These are phyloP conservation scores for Aix galericulata DNA, from an alignment of 2,113 vertebrate species.

Conservation along the genomic window DNA sequence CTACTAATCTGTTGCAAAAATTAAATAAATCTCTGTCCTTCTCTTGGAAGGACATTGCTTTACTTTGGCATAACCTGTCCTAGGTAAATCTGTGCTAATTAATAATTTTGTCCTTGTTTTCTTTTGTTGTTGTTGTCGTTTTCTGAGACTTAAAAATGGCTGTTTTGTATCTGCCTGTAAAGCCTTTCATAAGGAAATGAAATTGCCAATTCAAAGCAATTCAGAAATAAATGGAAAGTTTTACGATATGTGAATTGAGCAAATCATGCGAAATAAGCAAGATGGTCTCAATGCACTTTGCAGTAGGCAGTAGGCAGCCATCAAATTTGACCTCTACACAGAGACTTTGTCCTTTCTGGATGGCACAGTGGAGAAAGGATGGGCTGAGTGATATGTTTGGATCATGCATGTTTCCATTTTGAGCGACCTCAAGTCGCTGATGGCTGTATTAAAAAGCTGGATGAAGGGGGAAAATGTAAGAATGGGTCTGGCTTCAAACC, in stretches of 20 bases:
- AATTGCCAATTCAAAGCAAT: neutral
- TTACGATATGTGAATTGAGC: neutral
- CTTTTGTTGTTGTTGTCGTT: neutral
- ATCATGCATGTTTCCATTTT: neutral
- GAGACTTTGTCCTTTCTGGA: neutral
- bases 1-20: neutral
- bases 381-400: neutral
- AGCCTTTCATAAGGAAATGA: neutral
- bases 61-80: neutral
- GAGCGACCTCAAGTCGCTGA: neutral
- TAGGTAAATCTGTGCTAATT: neutral
- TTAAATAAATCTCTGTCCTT: neutral
- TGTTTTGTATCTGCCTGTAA: neutral
- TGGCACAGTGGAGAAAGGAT: neutral
- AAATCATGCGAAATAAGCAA: neutral
- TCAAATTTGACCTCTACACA: neutral
- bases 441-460: neutral
- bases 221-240: neutral
- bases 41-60: neutral
- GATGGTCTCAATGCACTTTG: neutral
- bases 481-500: neutral
- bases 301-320: neutral
- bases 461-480: neutral
- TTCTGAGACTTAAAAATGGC: neutral
- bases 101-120: neutral